Evolutionary conservation across 2,797 vertebrate genomes (phyloP).

Genomic region (Pterois miles): DNA sequence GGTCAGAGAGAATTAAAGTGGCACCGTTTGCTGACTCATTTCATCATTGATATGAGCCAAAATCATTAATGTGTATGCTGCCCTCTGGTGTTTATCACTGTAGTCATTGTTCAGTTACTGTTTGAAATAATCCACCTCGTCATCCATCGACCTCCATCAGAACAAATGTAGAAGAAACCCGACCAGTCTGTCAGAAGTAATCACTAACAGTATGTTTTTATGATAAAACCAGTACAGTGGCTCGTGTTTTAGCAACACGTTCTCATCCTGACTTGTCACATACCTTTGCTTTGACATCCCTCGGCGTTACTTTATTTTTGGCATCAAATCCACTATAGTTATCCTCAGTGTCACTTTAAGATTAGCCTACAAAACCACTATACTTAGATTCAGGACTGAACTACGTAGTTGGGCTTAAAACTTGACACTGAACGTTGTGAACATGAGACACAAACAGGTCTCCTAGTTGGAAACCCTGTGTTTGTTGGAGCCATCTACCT

Average conservation of each 20-base stretch:
- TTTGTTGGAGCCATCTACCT: no score
- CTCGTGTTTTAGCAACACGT: background rate
- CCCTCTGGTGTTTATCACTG: slow-evolving; percentile 28
- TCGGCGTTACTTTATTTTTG: no score
- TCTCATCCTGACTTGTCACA: no score
- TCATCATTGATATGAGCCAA: background rate
- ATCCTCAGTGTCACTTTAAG: no score
- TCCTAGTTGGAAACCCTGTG: no score
- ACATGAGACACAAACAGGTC: no score
- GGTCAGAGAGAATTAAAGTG: slow-evolving; percentile 12
- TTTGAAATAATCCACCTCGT: background rate
- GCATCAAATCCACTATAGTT: no score
- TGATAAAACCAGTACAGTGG: background rate
- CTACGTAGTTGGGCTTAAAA: no score
- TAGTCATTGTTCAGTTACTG: background rate
- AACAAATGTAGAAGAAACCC: background rate
- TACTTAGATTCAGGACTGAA: no score
- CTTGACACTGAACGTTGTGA: no score
- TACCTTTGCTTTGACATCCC: no score
- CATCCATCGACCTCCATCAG: background rate
- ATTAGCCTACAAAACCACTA: no score
- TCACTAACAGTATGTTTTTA: background rate
- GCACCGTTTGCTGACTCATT: slow-evolving; percentile 36
- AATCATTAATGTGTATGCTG: background rate
- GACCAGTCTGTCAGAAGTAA: background rate